These are phyloP conservation scores for Octodon degus DNA, from an alignment of 2,113 vertebrate genomes.

Conservation along the genomic window DNA sequence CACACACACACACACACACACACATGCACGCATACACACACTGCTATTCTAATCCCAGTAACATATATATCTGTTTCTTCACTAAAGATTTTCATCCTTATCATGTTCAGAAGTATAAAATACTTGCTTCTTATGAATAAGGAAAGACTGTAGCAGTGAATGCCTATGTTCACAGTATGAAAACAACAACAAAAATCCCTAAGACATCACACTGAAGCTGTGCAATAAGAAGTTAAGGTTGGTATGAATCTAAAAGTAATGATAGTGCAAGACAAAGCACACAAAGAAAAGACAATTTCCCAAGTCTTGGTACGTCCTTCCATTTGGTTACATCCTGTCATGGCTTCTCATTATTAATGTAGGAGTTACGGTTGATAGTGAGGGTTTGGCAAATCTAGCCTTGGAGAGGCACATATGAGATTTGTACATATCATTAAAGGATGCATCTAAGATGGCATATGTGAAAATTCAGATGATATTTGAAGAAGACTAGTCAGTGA, in stretches of 20 bases:
- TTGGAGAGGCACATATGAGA: accelerated
- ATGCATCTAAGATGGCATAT: background rate
- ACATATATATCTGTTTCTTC: background rate
- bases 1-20: background rate
- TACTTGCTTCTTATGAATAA: background rate
- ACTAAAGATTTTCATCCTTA: background rate
- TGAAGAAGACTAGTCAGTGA: background rate
- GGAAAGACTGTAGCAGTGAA: background rate
- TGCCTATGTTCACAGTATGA: background rate
- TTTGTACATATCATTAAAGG: background rate
- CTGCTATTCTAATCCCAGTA: background rate
- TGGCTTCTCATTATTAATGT: background rate
- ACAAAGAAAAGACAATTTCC: background rate
- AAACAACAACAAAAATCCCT: background rate
- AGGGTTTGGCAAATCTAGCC: background rate
- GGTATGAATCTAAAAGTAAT: background rate
- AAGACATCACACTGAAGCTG: background rate
- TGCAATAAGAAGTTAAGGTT: background rate
- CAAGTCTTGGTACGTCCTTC: background rate
- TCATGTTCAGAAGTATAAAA: background rate
- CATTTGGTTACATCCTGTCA: background rate
- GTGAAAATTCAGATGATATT: background rate
- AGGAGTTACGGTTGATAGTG: background rate
- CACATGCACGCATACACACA: background rate
- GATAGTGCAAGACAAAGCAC: background rate